Percentiles rank a stretch among this genome's conserved stretches.
Conservation (phyloP, 2,888 invertebrate genomes). For the Eurytoma californica region DNA sequence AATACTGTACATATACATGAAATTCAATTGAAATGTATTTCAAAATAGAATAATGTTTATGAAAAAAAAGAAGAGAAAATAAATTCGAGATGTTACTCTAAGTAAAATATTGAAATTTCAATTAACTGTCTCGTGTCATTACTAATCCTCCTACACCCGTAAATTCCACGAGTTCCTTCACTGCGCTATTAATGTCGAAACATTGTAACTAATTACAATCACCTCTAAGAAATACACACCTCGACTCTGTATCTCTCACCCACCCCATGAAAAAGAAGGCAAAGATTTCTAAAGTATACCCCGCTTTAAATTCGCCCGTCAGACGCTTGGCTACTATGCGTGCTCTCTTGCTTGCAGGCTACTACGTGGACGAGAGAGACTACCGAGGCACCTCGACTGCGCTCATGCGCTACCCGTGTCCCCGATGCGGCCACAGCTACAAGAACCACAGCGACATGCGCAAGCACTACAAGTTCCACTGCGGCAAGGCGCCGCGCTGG, state of each 20-base stretch:
- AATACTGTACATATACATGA: conserved; percentile 11
- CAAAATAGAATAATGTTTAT: conserved; percentile 2
- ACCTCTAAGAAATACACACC: too few relatives aligned
- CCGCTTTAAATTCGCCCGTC: neutral
- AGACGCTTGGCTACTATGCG: conserved; percentile 33
- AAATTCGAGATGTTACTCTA: too few relatives aligned
- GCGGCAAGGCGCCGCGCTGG: conserved; percentile 71
- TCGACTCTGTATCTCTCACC: too few relatives aligned
- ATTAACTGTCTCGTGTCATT: too few relatives aligned
- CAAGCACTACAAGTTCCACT: conserved; percentile 70
- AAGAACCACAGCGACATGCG: conserved; percentile 66
- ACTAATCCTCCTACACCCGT: too few relatives aligned
- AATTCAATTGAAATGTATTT: neutral
- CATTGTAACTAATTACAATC: too few relatives aligned
- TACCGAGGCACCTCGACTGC: neutral
- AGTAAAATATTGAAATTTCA: too few relatives aligned
- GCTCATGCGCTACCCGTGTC: conserved; percentile 60
- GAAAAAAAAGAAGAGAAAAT: neutral
- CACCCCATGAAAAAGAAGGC: too few relatives aligned
- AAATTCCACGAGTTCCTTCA: too few relatives aligned
- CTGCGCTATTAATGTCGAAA: too few relatives aligned
- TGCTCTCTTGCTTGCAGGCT: conserved; percentile 50
- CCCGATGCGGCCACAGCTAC: conserved; percentile 67
- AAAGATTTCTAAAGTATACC: too few relatives aligned
- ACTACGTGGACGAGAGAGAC: conserved; percentile 10